phyloP scores from a whole-genome alignment of 2,888 invertebrate genomes.

The Cyrtodaria siliqua region DNA sequence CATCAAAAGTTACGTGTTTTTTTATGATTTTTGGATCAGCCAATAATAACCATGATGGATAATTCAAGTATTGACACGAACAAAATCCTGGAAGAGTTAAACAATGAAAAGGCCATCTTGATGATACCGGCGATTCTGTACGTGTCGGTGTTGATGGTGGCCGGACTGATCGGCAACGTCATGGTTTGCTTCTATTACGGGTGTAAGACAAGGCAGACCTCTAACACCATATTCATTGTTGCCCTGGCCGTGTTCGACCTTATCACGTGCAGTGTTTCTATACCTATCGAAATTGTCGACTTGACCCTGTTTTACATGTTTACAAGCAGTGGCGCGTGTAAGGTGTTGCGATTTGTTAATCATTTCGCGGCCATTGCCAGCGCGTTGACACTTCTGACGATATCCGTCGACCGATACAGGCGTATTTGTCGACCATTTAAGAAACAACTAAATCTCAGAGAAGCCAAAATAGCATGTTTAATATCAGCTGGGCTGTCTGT shows the following conservation, averaged over 20 bases:
- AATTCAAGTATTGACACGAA: conserved; percentile 14
- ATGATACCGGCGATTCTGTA: conserved; percentile 70
- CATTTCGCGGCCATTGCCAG: conserved; percentile 67
- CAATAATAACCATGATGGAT: conserved; percentile 16
- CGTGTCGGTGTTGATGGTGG: conserved; percentile 64
- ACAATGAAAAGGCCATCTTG: conserved; percentile 61
- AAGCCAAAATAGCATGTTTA: conserved; percentile 59
- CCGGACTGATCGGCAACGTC: conserved; percentile 72
- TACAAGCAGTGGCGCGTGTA: conserved; percentile 63
- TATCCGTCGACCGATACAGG: conserved; percentile 73
- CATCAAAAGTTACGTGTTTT: too few species aligned
- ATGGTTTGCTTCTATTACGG: conserved; percentile 70
- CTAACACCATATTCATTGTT: conserved; percentile 71
- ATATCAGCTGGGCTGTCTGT: conserved; percentile 41
- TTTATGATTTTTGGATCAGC: too few species aligned
- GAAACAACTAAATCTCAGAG: conserved; percentile 60
- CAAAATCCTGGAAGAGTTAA: conserved; percentile 34
- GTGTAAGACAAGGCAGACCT: conserved; percentile 62
- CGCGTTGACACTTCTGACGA: conserved; percentile 64
- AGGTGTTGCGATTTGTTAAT: conserved; percentile 65
- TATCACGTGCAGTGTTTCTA: conserved; percentile 65
- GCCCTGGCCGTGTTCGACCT: conserved; percentile 72
- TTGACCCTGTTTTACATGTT: conserved; percentile 71
- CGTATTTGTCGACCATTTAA: conserved; percentile 75
- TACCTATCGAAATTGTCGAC: conserved; percentile 76